Conservation (phyloP, 2,797 vertebrate species). For the Rhinichthys osculus region DNA sequence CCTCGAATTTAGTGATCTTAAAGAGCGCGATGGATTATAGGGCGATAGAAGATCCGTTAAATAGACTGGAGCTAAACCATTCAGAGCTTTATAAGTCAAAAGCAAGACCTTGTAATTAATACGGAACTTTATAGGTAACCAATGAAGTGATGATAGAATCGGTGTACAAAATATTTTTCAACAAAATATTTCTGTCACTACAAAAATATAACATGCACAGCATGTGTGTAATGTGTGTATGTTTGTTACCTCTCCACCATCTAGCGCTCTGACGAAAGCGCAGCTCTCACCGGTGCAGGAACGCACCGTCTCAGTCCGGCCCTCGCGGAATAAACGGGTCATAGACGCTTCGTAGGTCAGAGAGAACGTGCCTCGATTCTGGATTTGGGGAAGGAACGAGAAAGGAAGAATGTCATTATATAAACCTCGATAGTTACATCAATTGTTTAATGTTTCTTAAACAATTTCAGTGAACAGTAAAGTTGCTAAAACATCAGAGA, state of each 20-base stretch:
- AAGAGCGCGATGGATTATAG: too few species aligned
- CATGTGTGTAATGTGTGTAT: neutral
- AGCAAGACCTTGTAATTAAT: too few species aligned
- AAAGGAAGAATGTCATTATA: neutral
- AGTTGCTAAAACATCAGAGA: neutral
- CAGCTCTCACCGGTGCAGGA: conserved; percentile 85
- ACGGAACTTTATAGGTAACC: too few species aligned
- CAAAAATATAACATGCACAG: too few species aligned
- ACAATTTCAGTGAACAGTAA: neutral
- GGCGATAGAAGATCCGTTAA: too few species aligned
- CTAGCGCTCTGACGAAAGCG: conserved; percentile 82
- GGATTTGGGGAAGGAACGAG: conserved; percentile 18
- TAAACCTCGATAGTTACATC: neutral
- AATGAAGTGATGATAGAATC: too few species aligned
- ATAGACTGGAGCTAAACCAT: too few species aligned
- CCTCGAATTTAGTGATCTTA: too few species aligned
- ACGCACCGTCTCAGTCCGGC: conserved; percentile 89
- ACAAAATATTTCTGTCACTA: neutral
- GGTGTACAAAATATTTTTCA: too few species aligned
- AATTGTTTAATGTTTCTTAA: neutral
- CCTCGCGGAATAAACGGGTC: conserved; percentile 91
- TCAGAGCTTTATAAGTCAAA: too few species aligned
- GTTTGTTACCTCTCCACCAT: conserved; percentile 74
- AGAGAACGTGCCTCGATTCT: conserved; percentile 86
- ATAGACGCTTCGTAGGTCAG: conserved; percentile 90